Evolutionary conservation across 1,140 invertebrate species (phyloP).

Genomic region (Neocloeon triangulifer): DNA sequence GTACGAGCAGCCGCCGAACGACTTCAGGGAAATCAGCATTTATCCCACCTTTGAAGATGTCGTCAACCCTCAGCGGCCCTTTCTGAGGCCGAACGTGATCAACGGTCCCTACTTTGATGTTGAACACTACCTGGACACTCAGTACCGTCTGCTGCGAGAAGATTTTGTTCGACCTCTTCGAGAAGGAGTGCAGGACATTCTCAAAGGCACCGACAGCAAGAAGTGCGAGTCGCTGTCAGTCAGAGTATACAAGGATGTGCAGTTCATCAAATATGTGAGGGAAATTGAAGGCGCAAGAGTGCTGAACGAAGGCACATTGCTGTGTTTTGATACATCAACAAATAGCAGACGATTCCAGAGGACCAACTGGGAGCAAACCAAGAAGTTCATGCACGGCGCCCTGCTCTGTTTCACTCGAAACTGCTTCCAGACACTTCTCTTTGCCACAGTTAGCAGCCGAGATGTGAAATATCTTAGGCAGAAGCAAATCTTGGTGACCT

Average conservation of each 20-base stretch:
- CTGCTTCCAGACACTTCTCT: slow-evolving; percentile 20
- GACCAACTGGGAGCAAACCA: slow-evolving; percentile 13
- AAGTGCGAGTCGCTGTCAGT: too few species aligned
- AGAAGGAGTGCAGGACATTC: slow-evolving; percentile 23
- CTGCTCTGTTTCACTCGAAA: slow-evolving; percentile 24
- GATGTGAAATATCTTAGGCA: slow-evolving; percentile 17
- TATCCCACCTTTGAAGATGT: not conserved
- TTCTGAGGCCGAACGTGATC: slow-evolving; percentile 31
- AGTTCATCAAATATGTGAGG: not conserved
- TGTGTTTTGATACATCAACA: not conserved
- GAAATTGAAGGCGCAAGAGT: too few species aligned
- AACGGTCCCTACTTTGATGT: slow-evolving; percentile 31
- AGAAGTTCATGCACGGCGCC: slow-evolving; percentile 23
- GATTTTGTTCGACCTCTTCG: slow-evolving; percentile 39
- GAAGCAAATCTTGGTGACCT: slow-evolving; percentile 1
- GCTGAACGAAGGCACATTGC: not conserved
- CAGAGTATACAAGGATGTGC: slow-evolving; percentile 4
- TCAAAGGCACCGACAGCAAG: too few species aligned
- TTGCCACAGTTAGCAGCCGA: slow-evolving; percentile 20
- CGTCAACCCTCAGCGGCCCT: slow-evolving; percentile 11
- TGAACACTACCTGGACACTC: slow-evolving; percentile 52
- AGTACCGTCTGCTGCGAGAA: slow-evolving; percentile 50
- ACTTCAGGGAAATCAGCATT: not conserved
- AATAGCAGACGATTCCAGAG: not conserved
- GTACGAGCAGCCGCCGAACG: too few species aligned